phyloP scores from a whole-genome alignment of 2,888 invertebrate species.

The Mythimna albipuncta region DNA sequence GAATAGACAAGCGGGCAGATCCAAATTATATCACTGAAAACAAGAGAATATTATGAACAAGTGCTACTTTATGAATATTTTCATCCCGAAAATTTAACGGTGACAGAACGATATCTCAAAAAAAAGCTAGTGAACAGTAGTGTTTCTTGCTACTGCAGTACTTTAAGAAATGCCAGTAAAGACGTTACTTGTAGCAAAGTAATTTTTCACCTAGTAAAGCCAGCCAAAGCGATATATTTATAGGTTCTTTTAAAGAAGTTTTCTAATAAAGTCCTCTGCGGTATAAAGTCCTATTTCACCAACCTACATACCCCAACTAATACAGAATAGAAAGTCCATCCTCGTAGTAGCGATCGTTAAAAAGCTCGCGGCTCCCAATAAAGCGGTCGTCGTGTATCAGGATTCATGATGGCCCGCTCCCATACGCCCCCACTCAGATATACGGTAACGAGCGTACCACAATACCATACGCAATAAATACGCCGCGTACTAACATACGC shows the following conservation, averaged over 20 bases:
- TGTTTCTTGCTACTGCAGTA: too few relatives aligned
- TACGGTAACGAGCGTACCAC: conserved; percentile 89
- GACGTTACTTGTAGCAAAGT: too few relatives aligned
- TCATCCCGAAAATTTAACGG: too few relatives aligned
- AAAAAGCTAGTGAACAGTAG: too few relatives aligned
- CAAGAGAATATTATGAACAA: too few relatives aligned
- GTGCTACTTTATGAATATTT: too few relatives aligned
- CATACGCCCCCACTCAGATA: conserved; percentile 86
- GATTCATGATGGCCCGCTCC: conserved; percentile 88
- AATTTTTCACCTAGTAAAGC: too few relatives aligned
- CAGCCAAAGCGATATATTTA: background rate
- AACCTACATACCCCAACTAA: conserved; percentile 31
- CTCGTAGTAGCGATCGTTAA: conserved; percentile 67
- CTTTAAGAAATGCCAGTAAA: too few relatives aligned
- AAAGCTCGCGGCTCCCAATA: conserved; percentile 77
- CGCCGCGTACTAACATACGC: conserved; percentile 84
- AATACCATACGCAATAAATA: conserved; percentile 90
- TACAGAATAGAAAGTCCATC: conserved; percentile 62
- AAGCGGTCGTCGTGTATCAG: conserved; percentile 86
- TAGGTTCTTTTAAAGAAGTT: background rate
- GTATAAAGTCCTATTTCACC: conserved; percentile 19
- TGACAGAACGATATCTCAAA: too few relatives aligned
- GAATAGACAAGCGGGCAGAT: too few relatives aligned
- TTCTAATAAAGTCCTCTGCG: conserved; percentile 1
- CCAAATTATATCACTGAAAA: too few relatives aligned